These are phyloP conservation scores for Habrosyne pyritoides DNA, from an alignment of 2,888 invertebrate species.

Conservation along the genomic window DNA sequence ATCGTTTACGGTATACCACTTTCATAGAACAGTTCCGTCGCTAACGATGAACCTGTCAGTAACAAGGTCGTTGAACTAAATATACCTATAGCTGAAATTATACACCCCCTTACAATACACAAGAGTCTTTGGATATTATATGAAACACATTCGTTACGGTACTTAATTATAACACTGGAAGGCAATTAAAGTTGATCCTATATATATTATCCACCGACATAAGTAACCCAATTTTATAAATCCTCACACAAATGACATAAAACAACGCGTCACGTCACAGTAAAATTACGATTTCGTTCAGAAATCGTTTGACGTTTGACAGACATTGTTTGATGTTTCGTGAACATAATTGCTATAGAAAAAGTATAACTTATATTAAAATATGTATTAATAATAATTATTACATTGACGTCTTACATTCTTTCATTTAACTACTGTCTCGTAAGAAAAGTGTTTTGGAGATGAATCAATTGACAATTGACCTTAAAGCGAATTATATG, in stretches of 20 bases:
- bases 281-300: conserved; percentile 36
- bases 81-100: conserved; percentile 75
- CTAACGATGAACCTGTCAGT: conserved; percentile 82
- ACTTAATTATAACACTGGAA: conserved; percentile 24
- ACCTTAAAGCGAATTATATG: too few species aligned
- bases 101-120: conserved; percentile 53
- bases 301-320: conserved; percentile 22
- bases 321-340: too few species aligned
- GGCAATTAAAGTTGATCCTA: conserved; percentile 18
- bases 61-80: conserved; percentile 84
- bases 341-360: too few species aligned
- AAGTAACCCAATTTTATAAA: conserved; percentile 44
- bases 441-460: too few species aligned
- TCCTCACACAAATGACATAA: conserved; percentile 58
- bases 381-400: too few species aligned
- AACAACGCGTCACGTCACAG: conserved; percentile 71
- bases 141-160: conserved; percentile 39
- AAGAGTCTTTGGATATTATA: conserved; percentile 36
- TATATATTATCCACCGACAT: conserved; percentile 31
- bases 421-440: too few species aligned
- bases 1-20: conserved; percentile 66
- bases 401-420: too few species aligned
- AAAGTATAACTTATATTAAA: too few species aligned
- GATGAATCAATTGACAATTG: too few species aligned
- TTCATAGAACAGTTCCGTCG: conserved; percentile 77